Evolutionary conservation across 2,797 vertebrate species (phyloP).

Genomic region (Sitta carolinensis): DNA sequence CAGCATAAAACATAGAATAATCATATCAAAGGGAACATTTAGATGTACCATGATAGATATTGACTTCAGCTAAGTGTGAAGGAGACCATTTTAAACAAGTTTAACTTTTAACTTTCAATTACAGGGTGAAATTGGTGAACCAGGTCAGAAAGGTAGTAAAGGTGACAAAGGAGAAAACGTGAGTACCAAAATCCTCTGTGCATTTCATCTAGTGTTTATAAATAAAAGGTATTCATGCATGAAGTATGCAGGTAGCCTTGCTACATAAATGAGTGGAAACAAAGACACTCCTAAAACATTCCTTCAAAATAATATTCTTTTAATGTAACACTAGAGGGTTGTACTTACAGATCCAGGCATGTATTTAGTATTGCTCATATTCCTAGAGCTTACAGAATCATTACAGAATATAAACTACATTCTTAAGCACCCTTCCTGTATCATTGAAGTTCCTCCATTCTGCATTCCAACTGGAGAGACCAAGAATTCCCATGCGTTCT

Average conservation of each 20-base stretch:
- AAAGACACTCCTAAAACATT: not conserved
- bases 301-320: not conserved
- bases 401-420: not conserved
- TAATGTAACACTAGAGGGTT: not conserved
- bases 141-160: conserved; percentile 97
- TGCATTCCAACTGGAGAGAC: not conserved
- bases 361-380: not conserved
- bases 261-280: not conserved
- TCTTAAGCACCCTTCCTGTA: not conserved
- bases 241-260: not conserved
- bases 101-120: conserved; percentile 63
- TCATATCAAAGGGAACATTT: not conserved
- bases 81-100: conserved; percentile 1
- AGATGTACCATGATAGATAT: not conserved
- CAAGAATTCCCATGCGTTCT: not conserved
- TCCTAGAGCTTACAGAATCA: not conserved
- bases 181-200: conserved; percentile 50
- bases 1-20: not conserved
- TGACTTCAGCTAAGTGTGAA: not conserved
- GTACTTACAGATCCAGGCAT: not conserved
- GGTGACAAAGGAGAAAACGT: conserved; percentile 98
- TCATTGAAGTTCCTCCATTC: not conserved
- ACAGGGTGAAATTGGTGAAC: conserved; percentile 97
- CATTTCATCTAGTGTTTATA: not conserved
- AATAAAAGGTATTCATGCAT: not conserved